Evolutionary conservation across 1,140 invertebrate genomes (phyloP), one percentile per base, ranked within the genome.

Genomic region (Trachymyrmex septentrionalis): DNA sequence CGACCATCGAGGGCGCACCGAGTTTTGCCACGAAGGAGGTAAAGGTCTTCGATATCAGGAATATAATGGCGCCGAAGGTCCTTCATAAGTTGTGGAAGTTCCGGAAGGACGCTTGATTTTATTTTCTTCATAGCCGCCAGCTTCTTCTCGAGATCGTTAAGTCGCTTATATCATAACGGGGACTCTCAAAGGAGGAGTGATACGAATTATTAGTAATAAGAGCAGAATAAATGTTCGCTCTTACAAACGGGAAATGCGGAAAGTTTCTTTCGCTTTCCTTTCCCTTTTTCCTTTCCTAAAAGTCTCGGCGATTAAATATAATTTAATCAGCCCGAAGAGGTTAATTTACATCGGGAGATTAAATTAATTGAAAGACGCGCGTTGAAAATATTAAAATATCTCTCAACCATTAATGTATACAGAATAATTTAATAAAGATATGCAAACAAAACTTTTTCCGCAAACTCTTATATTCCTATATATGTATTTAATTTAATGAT

Each of bases 1-100:
- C 89, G 80, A 85, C 84, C 69, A 81, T 81, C 82, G 88, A 78
- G 82, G 38, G 67, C 53, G 77, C 48, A 14, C 19, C 27, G 55
- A 84, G 69, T 81, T 86, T 88, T 85, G 69, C 67, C 72, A 77
- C 55, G 63, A 50, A 63, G 21, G 19, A 64, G 48, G 21, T 34
- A 75, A 80, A 75, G 44, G 55, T 57, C 55, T 66, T 27, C 30
- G 61, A 73, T 75, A 48, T 73, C 75, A 84, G 55, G 69, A 84
- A 73, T 84, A 84, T 84, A 84, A 84, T 84, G 57, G 71, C 55
- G 38, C 38, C 55, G 38, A 27, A 84, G 69, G 80, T 84, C 38
- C 80, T 84, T 50, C 69, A 84, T 61, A 84, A 84, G 80, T 75
- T 84, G 69, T 21, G 38, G 16, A 34, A 84, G 38, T 73, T 38